Evolutionary conservation across 2,888 invertebrate species (phyloP), one percentile per base, ranked within the genome.

Genomic region (Aphodius sticticus): DNA sequence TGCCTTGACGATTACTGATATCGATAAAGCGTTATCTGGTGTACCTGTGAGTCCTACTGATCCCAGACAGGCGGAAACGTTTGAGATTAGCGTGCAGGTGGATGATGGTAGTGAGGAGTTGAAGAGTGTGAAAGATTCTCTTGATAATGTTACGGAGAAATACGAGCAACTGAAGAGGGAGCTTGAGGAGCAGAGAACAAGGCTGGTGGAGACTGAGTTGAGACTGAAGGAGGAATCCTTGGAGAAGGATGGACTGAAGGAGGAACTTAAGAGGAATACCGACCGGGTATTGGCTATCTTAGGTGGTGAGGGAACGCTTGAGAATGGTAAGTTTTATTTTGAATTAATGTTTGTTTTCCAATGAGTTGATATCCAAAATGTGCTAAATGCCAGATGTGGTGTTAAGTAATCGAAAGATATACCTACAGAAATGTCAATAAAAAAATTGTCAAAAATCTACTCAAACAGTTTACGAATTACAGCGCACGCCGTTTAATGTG

Each of bases 211-310:
- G 82, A 90, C 92, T 76, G 93, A 94, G 85, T 88, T 91, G 75
- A 91, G 92, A 83, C 88, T 95, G 83, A 92, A 92, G 69, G 93
- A 93, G 14, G 96, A 96, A 85, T 91, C 93, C 2, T 92, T 93
- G 9, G 95, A 95, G 80, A 93, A 96, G 78, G 91, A 93, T n/a
- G 93, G 94, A 4, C 93, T 95, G 79, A 92, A 94, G 85, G 92
- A 93, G 15, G 95, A 96, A 87, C 89, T 96, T 74, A 93, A 95
- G 84, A 91, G 92, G 82, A 96, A 96, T 87, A 93, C 95, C 16
- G 93, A 94, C 85, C 90, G 95, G 77, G 93, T 96, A 70, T 89
- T 95, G 83, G 93, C 90, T 2, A 91, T 92, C 87, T 85, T 92
- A 6, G 91, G 91, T 88, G 92, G 92, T 79, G 90, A 90, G 75